Evolutionary conservation across 2,797 vertebrate species (phyloP), one percentile per base, ranked within the genome.

Genomic region (Melanotaenia pygmaea): DNA sequence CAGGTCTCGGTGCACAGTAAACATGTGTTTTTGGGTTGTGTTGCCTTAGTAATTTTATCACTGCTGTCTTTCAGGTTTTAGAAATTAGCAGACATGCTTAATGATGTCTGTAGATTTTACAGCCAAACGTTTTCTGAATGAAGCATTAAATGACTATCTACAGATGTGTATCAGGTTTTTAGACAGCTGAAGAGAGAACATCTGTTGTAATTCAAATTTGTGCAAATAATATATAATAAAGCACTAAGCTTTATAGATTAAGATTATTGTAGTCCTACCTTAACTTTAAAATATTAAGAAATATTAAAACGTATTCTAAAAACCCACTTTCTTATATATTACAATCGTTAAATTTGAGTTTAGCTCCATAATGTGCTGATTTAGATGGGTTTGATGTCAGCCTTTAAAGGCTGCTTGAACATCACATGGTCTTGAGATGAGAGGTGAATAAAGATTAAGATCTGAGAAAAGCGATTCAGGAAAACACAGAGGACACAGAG

Each of bases 21-120:
- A 88, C 88, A 89, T 76, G 61, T 86, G 83, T 87, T 91, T 91
- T 81, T n/a, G 9, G 70, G 61, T 85, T 77, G 77, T 14, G 16
- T 77, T 51, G 67, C 72, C 64, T 83, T 54, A 70, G 79, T 82
- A 76, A 71, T 90, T 93, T 92, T 84, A 91, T 86, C 71, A 2
- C 82, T 9, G 56, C 82, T 82, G 62, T 77, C 70, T 77, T 87
- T 83, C 75, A 80, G 84, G 75, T 86, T 89, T 88, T 70, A 67
- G 63, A 86, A 93, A 93, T 91, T 91, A 91, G 89, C 85, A 73
- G 79, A 79, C 86, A 65, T 34, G 73, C 69, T 82, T 89, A 90
- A 90, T 88, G 77, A 85, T 75, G 87, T 70, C 79, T 81, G 83
- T 47, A 35, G 83, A 76, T 83, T 90, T 91, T 87, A 87, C 77